Evolutionary conservation across 2,797 vertebrate species (phyloP), one percentile per base, ranked within the genome.

Genomic region (Tamandua tetradactyla): DNA sequence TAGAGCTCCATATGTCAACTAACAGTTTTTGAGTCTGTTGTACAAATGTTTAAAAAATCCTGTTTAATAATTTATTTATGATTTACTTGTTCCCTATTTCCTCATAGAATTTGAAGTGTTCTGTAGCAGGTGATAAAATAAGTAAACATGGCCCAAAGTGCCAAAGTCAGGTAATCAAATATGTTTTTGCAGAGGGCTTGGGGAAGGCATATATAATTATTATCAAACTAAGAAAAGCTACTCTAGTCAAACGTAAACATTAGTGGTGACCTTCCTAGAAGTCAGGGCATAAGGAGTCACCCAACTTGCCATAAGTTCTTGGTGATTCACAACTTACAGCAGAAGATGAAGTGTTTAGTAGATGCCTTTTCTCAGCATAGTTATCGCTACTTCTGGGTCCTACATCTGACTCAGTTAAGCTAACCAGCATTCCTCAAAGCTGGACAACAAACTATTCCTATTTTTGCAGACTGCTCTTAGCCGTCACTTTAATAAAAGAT

Each of bases 121-220:
- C 78, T 75, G 86, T 96, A 90, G 69, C 87, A 86, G 78, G 87
- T 86, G 93, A 66, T 93, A 69, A 93, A 96, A 35, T 95, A 87
- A 91, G 57, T 76, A 55, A 89, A 80, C 57, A 27, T 83, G 62
- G 66, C 64, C 40, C 62, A 68, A 6, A 55, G 12, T 87, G n/a
- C 79, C 89, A 80, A 64, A 83, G 62, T 68, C 62, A 55, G 80
- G 90, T 74, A 89, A 76, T 85, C 78, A 91, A 75, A 44, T 25
- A 1, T 75, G 10, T 87, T 44, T 87, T 3, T 79, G 23, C 62
- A 14, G 22, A 87, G 57, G 72, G 17, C 80, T 92, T 68, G 61
- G 47, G 61, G 40, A 69, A 75, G 32, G 27, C 61, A 27, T 57
- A 20, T 52, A 32, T 44, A 47, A 74, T 74, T 76, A 15, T 49